Conservation (phyloP, 2,113 vertebrate genomes). For the Prochilodus magdalenae region DNA sequence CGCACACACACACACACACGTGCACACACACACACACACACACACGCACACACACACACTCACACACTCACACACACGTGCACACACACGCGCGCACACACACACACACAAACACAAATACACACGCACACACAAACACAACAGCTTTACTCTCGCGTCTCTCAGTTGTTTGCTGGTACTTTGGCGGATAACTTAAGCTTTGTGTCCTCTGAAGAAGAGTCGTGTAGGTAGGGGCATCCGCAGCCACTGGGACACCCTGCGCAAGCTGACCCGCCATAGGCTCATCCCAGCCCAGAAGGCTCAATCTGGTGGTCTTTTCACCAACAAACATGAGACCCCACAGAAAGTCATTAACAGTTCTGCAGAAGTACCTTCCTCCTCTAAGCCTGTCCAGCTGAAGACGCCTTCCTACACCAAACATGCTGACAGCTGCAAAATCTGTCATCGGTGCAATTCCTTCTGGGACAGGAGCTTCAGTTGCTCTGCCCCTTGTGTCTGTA, state of each 20-base stretch:
- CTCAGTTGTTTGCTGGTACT: constrained; percentile 34
- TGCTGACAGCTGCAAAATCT: constrained; percentile 44
- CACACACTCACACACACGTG: no score
- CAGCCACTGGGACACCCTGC: constrained; percentile 64
- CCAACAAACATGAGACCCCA: neutral
- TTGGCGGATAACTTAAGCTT: constrained; percentile 30
- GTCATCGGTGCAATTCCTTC: constrained; percentile 51
- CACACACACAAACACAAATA: no score
- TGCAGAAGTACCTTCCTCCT: neutral
- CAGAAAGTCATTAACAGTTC: constrained; percentile 48
- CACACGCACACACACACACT: no score
- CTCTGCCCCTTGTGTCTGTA: constrained; percentile 61
- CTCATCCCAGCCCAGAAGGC: constrained; percentile 32
- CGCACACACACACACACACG: no score
- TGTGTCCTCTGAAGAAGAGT: constrained; percentile 51
- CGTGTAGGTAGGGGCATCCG: constrained; percentile 15
- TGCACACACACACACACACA: no score
- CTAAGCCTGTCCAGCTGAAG: neutral
- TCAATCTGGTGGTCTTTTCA: neutral
- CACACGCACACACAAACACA: no score
- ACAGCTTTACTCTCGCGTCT: constrained; percentile 49
- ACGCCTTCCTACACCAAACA: constrained; percentile 15
- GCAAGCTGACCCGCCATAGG: constrained; percentile 50
- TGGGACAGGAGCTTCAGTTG: constrained; percentile 61
- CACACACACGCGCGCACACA: no score